Percentiles rank a stretch among this genome's conserved stretches.
These are phyloP conservation scores for Eubasilissa splendida DNA, from an alignment of 2,888 invertebrate species.

Conservation along the genomic window DNA sequence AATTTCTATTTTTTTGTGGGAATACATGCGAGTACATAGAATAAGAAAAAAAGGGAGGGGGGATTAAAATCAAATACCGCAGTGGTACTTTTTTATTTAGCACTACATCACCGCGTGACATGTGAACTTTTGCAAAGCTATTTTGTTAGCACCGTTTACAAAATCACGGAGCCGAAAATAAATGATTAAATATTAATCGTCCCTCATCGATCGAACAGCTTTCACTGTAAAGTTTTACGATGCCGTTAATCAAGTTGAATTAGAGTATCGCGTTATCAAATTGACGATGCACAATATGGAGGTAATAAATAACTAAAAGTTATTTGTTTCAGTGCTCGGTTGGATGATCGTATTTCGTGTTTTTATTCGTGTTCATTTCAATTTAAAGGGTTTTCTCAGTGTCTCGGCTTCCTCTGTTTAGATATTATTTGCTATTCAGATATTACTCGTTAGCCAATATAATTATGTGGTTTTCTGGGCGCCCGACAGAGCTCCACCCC, in stretches of 20 bases:
- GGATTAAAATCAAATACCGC: no score
- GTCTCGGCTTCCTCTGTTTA: no score
- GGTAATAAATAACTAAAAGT: slow-evolving; percentile 2
- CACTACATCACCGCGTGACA: no score
- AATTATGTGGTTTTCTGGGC: slow-evolving; percentile 42
- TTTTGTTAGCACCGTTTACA: no score
- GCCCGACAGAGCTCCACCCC: slow-evolving; percentile 28
- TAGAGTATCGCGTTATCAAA: slow-evolving; percentile 8
- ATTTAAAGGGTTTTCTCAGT: no score
- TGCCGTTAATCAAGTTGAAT: slow-evolving; percentile 4
- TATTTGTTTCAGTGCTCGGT: not conserved
- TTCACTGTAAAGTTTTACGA: not conserved
- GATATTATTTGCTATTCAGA: no score
- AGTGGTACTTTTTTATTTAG: no score
- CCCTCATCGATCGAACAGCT: not conserved
- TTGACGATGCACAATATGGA: slow-evolving; percentile 3
- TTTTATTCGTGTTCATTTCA: no score
- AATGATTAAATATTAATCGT: not conserved
- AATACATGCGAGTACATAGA: no score
- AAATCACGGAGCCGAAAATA: no score
- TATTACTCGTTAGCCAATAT: not conserved
- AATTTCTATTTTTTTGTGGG: no score
- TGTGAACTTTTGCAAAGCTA: not conserved
- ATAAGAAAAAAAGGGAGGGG: no score
- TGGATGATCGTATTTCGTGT: not conserved